Evolutionary conservation across 2,797 vertebrate genomes (phyloP).

Genomic region (Neosilurus mollespiculum): DNA sequence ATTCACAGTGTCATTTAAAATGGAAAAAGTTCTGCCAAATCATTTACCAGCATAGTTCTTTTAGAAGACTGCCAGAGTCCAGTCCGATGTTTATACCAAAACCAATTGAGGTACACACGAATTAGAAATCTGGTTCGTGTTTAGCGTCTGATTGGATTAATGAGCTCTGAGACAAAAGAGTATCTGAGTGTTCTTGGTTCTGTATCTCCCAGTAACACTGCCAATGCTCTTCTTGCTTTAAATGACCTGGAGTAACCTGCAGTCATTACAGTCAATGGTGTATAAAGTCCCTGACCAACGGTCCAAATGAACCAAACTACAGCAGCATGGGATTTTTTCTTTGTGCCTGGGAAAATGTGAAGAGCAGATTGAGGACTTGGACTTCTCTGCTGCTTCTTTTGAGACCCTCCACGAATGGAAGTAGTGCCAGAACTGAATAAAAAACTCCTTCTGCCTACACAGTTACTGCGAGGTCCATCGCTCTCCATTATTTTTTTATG

Average conservation of each 20-base stretch:
- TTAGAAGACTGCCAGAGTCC: background rate
- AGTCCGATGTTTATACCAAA: background rate
- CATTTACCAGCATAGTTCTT: background rate
- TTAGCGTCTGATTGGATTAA: slow-evolving; percentile 16
- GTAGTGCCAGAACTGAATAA: slow-evolving; percentile 70
- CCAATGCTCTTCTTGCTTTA: slow-evolving; percentile 35
- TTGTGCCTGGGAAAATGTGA: slow-evolving; percentile 71
- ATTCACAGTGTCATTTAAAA: background rate
- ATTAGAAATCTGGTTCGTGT: background rate
- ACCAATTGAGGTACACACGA: background rate
- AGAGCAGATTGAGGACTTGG: slow-evolving; percentile 68
- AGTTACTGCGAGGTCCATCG: slow-evolving; percentile 52
- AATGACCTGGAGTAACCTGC: slow-evolving; percentile 43
- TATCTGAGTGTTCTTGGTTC: slow-evolving; percentile 19
- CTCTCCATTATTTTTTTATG: slow-evolving; percentile 60
- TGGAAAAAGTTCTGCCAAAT: background rate
- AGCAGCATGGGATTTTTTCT: slow-evolving; percentile 64
- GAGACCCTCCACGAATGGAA: slow-evolving; percentile 56
- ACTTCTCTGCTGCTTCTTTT: slow-evolving; percentile 62
- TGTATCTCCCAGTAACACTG: slow-evolving; percentile 26
- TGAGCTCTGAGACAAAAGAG: slow-evolving; percentile 46
- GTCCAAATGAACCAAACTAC: slow-evolving; percentile 67
- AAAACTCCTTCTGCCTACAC: slow-evolving; percentile 71
- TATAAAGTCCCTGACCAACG: slow-evolving; percentile 47
- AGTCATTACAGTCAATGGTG: slow-evolving; percentile 47